Evolutionary conservation across 2,113 vertebrate genomes (phyloP).

Genomic region (Axis porcinus): DNA sequence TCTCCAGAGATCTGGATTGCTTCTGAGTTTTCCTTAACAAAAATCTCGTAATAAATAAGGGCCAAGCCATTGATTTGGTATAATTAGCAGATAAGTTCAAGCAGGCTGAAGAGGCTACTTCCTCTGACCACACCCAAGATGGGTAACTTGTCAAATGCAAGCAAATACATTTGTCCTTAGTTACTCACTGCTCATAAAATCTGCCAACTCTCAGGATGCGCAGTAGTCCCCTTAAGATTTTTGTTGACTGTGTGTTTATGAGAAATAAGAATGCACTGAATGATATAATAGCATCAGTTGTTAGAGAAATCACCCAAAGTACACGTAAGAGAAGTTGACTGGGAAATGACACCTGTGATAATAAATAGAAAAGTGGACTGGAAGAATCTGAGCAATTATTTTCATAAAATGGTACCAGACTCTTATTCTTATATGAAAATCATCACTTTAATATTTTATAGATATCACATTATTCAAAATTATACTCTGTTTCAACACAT

Average conservation of each 20-base stretch:
- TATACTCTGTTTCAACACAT: not conserved
- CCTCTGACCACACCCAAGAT: not conserved
- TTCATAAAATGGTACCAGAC: not conserved
- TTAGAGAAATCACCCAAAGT: not conserved
- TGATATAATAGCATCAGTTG: not conserved
- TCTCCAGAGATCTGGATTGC: not conserved
- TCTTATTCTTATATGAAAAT: not conserved
- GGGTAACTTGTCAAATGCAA: not conserved
- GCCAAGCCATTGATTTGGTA: not conserved
- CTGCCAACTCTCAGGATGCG: not conserved
- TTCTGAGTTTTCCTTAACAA: not conserved
- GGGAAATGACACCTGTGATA: not conserved
- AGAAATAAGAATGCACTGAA: not conserved
- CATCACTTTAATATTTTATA: constrained; percentile 6
- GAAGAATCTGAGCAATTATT: not conserved
- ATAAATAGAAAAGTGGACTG: not conserved
- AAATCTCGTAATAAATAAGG: not conserved
- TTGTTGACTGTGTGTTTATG: not conserved
- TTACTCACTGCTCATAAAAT: not conserved
- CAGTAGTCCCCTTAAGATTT: not conserved
- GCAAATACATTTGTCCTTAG: not conserved
- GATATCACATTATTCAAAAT: constrained; percentile 8
- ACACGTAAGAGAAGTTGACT: not conserved
- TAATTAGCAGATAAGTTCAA: not conserved
- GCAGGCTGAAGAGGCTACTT: not conserved